Evolutionary conservation across 2,888 invertebrate genomes (phyloP), one percentile per base, ranked within the genome.

Genomic region (Cephus pulcher): DNA sequence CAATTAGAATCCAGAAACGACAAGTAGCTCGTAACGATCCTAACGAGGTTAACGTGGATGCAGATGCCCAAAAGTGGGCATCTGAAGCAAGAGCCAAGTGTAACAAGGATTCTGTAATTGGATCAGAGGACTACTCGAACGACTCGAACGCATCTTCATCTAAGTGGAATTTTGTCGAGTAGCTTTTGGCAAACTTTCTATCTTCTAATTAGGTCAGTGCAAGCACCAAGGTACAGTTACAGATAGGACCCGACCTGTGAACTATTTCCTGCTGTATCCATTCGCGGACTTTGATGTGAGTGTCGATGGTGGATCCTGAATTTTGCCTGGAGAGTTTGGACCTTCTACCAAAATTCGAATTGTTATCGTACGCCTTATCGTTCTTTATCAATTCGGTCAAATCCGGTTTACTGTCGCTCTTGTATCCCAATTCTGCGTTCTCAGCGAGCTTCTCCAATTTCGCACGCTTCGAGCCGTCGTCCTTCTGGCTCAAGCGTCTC

Each of bases 211-310:
- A 76, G 32, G 73, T 75, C 69, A 69, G 78, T 77, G 74, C 76
- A 15, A 79, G 33, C 75, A 75, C 68, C 80, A 78, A 81, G 79
- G 34, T 82, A 75, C 33, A 76, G 79, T 69, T 80, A 80, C 69
- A 77, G 77, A 6, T 37, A 33, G 56, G 1, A 56, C 15, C 86
- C 79, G 74, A 91, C 88, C 95, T 94, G 84, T 95, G 94, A 86
- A 95, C 95, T 68, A 96, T 95, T 90, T 96, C 96, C 82, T 96
- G 95, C 0, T 96, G 94, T 85, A 97, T 97, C 97, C 97, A 97
- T 85, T 97, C 96, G 81, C 95, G 94, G 1, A 97, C 97, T 93
- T 97, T 97, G 23, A 96, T 95, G 88, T 97, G 96, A 0, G 97
- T 96, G 90, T 97, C 97, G 82, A 97, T 94, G 0, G 97, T 97